Evolutionary conservation across 2,113 vertebrate species (phyloP).

Genomic region (Gnathonemus longibarbis): DNA sequence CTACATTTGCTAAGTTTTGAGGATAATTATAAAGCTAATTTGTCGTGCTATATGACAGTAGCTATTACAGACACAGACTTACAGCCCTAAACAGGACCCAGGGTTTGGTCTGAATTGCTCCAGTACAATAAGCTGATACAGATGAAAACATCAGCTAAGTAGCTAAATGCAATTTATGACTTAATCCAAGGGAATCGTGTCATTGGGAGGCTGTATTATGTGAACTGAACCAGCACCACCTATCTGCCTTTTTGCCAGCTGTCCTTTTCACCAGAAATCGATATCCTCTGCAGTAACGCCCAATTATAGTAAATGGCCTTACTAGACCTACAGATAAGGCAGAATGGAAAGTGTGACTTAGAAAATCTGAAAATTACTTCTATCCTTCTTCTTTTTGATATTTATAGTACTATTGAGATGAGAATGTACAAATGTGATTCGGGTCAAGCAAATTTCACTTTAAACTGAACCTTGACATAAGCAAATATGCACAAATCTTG

Average conservation of each 20-base stretch:
- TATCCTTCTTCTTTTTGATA: background rate
- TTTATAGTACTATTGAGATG: background rate
- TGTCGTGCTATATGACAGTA: background rate
- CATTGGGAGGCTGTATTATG: background rate
- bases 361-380: background rate
- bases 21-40: background rate
- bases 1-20: background rate
- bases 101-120: background rate
- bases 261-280: background rate
- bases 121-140: background rate
- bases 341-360: background rate
- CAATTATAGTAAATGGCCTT: background rate
- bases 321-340: background rate
- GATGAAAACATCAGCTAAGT: background rate
- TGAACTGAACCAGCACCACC: background rate
- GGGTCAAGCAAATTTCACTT: background rate
- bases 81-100: background rate
- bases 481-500: background rate
- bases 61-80: background rate
- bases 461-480: background rate
- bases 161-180: background rate
- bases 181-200: background rate
- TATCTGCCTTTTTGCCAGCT: background rate
- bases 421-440: background rate
- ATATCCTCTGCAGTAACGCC: background rate